These are phyloP conservation scores for Chloroceryle aenea DNA, from an alignment of 2,113 vertebrate genomes.

Conservation along the genomic window DNA sequence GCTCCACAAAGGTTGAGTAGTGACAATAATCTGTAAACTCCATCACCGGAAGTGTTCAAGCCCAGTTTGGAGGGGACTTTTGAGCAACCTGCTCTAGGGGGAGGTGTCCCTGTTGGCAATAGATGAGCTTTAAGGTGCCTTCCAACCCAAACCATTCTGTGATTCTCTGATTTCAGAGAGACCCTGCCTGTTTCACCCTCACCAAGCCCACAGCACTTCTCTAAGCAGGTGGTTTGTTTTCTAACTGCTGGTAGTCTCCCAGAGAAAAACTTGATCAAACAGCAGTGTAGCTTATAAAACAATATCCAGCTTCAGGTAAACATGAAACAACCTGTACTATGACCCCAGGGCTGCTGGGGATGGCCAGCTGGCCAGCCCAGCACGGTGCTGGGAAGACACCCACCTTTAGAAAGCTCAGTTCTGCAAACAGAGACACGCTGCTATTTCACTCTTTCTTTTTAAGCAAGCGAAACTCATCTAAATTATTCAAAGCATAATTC, in stretches of 20 bases:
- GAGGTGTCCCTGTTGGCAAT: no score
- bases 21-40: not conserved
- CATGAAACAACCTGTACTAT: no score
- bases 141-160: not conserved
- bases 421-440: not conserved
- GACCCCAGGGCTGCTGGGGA: not conserved
- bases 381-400: fast-evolving
- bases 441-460: no score
- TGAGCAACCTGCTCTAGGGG: no score
- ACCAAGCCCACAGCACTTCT: not conserved
- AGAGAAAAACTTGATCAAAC: no score
- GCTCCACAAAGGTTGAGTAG: not conserved
- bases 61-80: no score
- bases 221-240: not conserved
- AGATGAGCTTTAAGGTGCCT: not conserved
- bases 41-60: not conserved
- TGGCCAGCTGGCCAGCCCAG: not conserved
- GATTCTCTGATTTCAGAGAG: no score
- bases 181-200: fast-evolving
- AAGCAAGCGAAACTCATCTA: not conserved
- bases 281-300: not conserved
- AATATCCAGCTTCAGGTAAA: not conserved
- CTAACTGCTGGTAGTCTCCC: not conserved
- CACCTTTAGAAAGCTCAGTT: not conserved
- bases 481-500: not conserved